Percentiles rank a stretch among this genome's conserved stretches.
These are phyloP conservation scores for Martes martes DNA, from an alignment of 2,113 vertebrate genomes.

Conservation along the genomic window DNA sequence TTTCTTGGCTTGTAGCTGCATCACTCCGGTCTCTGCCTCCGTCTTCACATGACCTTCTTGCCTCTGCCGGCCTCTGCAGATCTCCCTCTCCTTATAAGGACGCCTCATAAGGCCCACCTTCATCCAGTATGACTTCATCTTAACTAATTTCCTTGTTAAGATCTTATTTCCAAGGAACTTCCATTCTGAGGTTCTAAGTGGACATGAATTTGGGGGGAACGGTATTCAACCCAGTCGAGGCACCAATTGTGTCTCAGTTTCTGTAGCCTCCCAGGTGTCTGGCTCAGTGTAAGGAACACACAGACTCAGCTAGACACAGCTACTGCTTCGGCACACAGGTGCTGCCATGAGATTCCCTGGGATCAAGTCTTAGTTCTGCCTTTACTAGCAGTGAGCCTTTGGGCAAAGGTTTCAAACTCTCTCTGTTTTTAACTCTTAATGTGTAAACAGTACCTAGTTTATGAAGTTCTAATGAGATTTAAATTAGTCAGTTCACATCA, in stretches of 20 bases:
- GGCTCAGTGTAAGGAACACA: background rate
- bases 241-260: background rate
- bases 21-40: background rate
- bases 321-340: background rate
- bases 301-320: background rate
- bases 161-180: constrained; percentile 10
- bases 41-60: background rate
- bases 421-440: background rate
- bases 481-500: constrained; percentile 22
- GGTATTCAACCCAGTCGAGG: background rate
- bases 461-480: constrained; percentile 7
- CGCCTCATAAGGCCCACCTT: background rate
- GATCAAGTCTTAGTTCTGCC: background rate
- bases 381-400: background rate
- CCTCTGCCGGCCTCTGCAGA: background rate
- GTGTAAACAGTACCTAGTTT: constrained; percentile 5
- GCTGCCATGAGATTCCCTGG: background rate
- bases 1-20: background rate
- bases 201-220: background rate
- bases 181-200: background rate
- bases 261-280: background rate
- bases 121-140: background rate
- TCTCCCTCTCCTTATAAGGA: background rate
- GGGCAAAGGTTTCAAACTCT: background rate
- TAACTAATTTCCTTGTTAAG: background rate